Conservation (phyloP, 2,113 vertebrate species). For the Mobula hypostoma region DNA sequence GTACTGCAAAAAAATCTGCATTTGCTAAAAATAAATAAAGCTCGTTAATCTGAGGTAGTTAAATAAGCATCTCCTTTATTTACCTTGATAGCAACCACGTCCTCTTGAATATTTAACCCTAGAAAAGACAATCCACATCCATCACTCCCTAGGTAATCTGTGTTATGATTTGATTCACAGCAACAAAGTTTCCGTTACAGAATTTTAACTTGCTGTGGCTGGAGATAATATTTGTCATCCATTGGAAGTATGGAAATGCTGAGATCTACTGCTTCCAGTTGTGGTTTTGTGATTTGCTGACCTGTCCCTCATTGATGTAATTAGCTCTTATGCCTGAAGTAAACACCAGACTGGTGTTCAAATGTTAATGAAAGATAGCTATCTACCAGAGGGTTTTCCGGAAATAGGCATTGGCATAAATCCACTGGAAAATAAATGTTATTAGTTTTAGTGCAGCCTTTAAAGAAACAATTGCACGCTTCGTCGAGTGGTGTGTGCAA, state of each 20-base stretch:
- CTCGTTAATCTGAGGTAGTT: background rate
- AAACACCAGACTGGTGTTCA: background rate
- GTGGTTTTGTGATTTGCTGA: background rate
- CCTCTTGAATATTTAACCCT: background rate
- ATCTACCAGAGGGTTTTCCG: background rate
- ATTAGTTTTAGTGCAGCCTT: background rate
- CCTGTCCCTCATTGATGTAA: background rate
- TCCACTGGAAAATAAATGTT: background rate
- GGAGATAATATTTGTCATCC: background rate
- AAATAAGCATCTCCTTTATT: background rate
- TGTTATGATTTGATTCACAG: background rate
- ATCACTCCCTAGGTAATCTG: background rate
- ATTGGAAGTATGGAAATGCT: background rate
- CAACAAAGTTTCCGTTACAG: background rate
- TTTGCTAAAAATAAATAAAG: background rate
- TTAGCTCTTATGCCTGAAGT: background rate
- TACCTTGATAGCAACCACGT: background rate
- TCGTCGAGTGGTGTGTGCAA: too few relatives aligned
- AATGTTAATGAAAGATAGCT: background rate
- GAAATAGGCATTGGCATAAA: background rate
- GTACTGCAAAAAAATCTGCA: background rate
- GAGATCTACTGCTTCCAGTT: background rate
- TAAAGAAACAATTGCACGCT: background rate
- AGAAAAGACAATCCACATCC: background rate
- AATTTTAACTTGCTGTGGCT: background rate